Evolutionary conservation across 2,888 invertebrate species (phyloP).

Genomic region (Apodemia zela): DNA sequence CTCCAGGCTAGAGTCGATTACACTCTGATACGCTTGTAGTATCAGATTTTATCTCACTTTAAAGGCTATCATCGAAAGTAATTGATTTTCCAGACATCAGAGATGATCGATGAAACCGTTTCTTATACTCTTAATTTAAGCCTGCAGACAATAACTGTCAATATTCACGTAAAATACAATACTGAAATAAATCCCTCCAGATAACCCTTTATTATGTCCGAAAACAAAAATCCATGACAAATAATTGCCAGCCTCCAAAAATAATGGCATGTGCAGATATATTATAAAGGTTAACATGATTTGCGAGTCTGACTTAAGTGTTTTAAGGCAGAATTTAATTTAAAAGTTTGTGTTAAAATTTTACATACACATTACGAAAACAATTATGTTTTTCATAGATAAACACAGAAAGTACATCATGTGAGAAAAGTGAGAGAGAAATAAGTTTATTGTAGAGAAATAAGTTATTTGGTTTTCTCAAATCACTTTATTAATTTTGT

Average conservation of each 20-base stretch:
- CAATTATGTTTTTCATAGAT: too few relatives aligned
- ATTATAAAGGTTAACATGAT: slow-evolving; percentile 44
- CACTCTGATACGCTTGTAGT: slow-evolving; percentile 54
- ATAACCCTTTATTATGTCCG: slow-evolving; percentile 24
- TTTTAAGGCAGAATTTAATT: slow-evolving; percentile 1
- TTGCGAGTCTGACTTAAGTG: slow-evolving; percentile 26
- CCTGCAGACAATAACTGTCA: slow-evolving; percentile 15
- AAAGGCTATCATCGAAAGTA: slow-evolving; percentile 45
- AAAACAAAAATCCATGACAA: slow-evolving; percentile 33
- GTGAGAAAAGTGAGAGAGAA: too few relatives aligned
- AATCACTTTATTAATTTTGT: too few relatives aligned
- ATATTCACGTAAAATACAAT: slow-evolving; percentile 23
- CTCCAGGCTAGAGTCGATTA: slow-evolving; percentile 50
- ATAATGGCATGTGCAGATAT: slow-evolving; percentile 38
- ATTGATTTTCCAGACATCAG: slow-evolving; percentile 47
- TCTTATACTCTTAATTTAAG: slow-evolving; percentile 15
- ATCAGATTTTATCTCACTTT: slow-evolving; percentile 58
- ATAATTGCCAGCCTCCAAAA: slow-evolving; percentile 40
- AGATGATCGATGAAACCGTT: slow-evolving; percentile 40
- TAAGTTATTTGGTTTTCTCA: too few relatives aligned
- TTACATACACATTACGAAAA: too few relatives aligned
- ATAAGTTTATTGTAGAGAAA: too few relatives aligned
- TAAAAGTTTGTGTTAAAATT: slow-evolving; percentile 1
- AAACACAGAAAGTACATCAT: too few relatives aligned
- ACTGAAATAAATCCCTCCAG: slow-evolving; percentile 24